Conservation (phyloP, 64 coral and sea anemone species). For the Montipora cactus region DNA sequence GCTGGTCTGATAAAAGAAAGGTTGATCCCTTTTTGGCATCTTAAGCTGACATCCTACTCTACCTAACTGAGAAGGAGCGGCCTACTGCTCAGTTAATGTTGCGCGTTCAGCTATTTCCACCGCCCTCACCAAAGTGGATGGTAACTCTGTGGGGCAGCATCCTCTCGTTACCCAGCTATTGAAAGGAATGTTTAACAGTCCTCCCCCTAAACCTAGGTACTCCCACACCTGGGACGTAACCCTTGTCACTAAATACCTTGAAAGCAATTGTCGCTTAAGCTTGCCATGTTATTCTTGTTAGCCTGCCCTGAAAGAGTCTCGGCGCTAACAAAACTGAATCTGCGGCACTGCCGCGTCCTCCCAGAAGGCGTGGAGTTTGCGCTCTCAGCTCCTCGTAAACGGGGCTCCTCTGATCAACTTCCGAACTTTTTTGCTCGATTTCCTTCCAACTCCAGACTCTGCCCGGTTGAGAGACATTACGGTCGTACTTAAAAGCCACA, state of each 20-base stretch:
- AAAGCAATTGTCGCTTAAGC: not conserved
- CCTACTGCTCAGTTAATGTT: conserved; percentile 1
- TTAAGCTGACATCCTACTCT: conserved; percentile 11
- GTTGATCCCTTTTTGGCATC: not conserved
- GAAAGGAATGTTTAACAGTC: not conserved
- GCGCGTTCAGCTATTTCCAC: conserved; percentile 53
- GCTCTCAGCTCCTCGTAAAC: not conserved
- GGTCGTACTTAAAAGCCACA: too few species aligned
- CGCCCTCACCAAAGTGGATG: not conserved
- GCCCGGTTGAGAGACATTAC: too few species aligned
- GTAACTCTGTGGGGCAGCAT: conserved; percentile 7
- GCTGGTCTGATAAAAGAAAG: conserved; percentile 8
- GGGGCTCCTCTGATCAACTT: not conserved
- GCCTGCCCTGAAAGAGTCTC: too few species aligned
- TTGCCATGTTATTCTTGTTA: too few species aligned
- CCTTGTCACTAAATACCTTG: not conserved
- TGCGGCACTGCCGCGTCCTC: too few species aligned
- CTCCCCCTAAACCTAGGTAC: not conserved
- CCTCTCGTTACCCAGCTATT: not conserved
- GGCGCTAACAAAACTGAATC: too few species aligned
- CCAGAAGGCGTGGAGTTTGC: not conserved
- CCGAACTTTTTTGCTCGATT: conserved; percentile 31
- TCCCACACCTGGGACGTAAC: not conserved
- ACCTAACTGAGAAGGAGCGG: conserved; percentile 19
- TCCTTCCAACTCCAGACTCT: not conserved